A percentile compares a stretch with the other conserved stretches of the same genome.
Evolutionary conservation across 37 sponge, comb jelly and placozoan species (phyloP).

Genomic region (Crambe crambe): DNA sequence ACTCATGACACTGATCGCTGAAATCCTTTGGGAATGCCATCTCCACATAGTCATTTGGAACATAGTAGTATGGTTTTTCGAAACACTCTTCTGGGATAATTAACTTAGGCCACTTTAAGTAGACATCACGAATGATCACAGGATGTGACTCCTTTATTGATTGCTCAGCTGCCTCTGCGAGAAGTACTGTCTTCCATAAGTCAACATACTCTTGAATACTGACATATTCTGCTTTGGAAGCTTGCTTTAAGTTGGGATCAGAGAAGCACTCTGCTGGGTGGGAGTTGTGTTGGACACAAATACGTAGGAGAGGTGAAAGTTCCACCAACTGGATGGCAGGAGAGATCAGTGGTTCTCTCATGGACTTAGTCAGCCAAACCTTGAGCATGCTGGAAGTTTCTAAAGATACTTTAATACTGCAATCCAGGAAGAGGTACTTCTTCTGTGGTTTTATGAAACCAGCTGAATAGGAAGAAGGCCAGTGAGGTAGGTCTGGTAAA

Average conservation of each 20-base stretch:
- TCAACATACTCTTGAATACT: constrained; percentile 45
- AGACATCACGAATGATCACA: constrained; percentile 35
- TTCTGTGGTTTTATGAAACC: too few relatives aligned
- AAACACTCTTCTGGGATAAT: constrained; percentile 12
- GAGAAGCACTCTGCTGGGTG: constrained; percentile 72
- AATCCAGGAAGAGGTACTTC: too few relatives aligned
- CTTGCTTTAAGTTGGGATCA: constrained; percentile 21
- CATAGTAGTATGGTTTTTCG: constrained; percentile 31
- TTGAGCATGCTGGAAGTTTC: constrained; percentile 3
- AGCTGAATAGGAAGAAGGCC: background rate
- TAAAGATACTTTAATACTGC: constrained; percentile 1
- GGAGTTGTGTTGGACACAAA: constrained; percentile 67
- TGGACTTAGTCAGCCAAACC: constrained; percentile 54
- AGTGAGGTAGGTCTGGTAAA: background rate
- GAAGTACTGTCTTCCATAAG: constrained; percentile 56
- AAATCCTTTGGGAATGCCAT: constrained; percentile 20
- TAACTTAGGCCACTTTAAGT: constrained; percentile 64
- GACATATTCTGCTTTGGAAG: constrained; percentile 44
- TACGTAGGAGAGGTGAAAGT: constrained; percentile 26
- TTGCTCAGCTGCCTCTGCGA: constrained; percentile 67
- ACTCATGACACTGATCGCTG: constrained; percentile 3
- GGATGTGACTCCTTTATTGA: constrained; percentile 32
- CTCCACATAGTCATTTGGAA: background rate
- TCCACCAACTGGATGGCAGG: constrained; percentile 61
- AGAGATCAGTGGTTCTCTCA: constrained; percentile 21